Conservation (phyloP, 92 coral and sea anemone genomes). For the Phenganax marumi region DNA sequence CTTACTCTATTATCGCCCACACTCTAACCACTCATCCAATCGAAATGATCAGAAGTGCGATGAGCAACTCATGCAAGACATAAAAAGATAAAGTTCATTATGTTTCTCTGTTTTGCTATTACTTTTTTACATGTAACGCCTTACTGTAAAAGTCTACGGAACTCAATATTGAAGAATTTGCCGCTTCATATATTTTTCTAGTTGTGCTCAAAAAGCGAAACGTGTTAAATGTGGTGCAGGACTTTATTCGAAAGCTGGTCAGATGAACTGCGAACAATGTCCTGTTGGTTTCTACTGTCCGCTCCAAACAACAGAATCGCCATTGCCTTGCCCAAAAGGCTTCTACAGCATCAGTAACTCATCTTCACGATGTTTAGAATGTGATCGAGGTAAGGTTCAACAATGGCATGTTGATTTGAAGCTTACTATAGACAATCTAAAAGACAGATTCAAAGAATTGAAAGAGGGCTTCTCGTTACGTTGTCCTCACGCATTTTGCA, state of each 20-base stretch:
- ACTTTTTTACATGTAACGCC: not conserved
- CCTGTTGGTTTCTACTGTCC: conserved; percentile 79
- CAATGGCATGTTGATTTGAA: not conserved
- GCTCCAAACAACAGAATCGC: conserved; percentile 47
- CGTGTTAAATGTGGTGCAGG: conserved; percentile 78
- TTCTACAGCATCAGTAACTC: conserved; percentile 68
- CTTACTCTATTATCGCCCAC: too few species aligned
- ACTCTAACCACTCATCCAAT: too few species aligned
- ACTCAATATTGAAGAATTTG: not conserved
- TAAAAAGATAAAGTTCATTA: not conserved
- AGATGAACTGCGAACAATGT: conserved; percentile 66
- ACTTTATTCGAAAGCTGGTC: conserved; percentile 62
- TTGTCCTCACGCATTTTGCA: not conserved
- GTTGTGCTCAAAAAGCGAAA: conserved; percentile 60
- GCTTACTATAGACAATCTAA: not conserved
- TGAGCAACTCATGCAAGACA: too few species aligned
- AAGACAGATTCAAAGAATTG: not conserved
- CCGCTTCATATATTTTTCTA: conserved; percentile 23
- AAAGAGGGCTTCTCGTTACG: not conserved
- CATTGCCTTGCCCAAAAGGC: conserved; percentile 76
- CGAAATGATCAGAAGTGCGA: too few species aligned
- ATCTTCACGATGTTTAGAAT: conserved; percentile 64
- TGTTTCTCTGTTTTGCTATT: not conserved
- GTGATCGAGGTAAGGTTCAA: conserved; percentile 69
- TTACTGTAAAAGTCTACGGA: not conserved